Conservation (phyloP, 2,113 vertebrate species). For the Clarias gariepinus region DNA sequence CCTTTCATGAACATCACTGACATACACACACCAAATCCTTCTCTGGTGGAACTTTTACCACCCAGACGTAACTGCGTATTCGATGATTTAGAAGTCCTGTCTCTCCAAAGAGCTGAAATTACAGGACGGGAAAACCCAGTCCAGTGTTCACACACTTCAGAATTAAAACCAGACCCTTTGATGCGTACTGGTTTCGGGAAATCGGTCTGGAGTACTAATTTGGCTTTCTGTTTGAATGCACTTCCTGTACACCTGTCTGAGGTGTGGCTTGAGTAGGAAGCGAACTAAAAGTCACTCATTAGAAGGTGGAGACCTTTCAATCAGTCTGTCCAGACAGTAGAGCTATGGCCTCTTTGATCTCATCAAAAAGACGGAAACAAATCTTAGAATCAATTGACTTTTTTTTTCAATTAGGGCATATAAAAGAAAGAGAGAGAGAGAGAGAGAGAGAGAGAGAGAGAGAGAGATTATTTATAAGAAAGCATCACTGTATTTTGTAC, state of each 20-base stretch:
- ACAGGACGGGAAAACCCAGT: neutral
- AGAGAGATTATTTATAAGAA: neutral
- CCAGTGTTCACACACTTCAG: neutral
- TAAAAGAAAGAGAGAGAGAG: neutral
- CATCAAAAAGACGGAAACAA: neutral
- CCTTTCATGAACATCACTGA: neutral
- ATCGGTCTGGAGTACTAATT: neutral
- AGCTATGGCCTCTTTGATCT: slow-evolving; percentile 42
- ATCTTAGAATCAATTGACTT: neutral
- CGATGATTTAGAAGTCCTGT: neutral
- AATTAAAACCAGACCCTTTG: neutral
- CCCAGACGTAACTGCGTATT: neutral
- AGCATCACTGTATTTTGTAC: neutral
- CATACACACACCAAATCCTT: neutral
- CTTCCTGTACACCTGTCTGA: slow-evolving; percentile 51
- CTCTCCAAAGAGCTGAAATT: neutral
- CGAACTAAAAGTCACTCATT: slow-evolving; percentile 48
- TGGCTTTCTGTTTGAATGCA: neutral
- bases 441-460: too few species aligned
- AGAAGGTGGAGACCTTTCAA: slow-evolving; percentile 48
- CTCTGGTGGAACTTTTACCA: neutral
- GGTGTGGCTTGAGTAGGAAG: slow-evolving; percentile 39
- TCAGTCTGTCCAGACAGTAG: slow-evolving; percentile 34
- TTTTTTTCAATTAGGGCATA: neutral
- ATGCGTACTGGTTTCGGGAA: neutral